Evolutionary conservation across 2,797 vertebrate genomes (phyloP).

Genomic region (Sebastes trivittatus): DNA sequence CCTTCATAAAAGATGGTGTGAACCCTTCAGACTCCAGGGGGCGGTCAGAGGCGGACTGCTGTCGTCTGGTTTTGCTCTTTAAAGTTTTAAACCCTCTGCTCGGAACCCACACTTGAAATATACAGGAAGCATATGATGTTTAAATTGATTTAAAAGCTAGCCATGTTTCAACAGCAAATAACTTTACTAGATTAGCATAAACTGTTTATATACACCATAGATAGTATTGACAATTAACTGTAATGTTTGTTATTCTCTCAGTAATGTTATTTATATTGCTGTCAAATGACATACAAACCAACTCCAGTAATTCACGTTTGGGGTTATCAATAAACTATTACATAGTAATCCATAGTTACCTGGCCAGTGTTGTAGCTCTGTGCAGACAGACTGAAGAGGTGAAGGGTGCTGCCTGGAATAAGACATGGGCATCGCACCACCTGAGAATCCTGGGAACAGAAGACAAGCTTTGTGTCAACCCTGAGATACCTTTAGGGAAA

Average conservation of each 20-base stretch:
- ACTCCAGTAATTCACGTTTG: not conserved
- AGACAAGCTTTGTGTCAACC: not conserved
- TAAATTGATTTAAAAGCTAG: not conserved
- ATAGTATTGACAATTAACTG: not conserved
- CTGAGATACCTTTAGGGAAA: not conserved
- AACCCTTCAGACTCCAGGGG: slow-evolving; percentile 84
- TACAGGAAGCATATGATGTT: not conserved
- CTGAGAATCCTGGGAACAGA: slow-evolving; percentile 82
- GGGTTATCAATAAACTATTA: not conserved
- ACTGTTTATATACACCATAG: no score
- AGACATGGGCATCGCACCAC: slow-evolving; percentile 67
- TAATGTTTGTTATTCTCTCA: not conserved
- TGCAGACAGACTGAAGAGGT: slow-evolving; percentile 84
- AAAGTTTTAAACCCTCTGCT: slow-evolving; percentile 94
- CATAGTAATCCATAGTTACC: slow-evolving; percentile 75
- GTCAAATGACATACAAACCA: not conserved
- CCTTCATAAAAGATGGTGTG: slow-evolving; percentile 93
- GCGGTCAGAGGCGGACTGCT: slow-evolving; percentile 85
- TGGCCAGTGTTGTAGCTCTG: slow-evolving; percentile 86
- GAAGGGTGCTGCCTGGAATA: slow-evolving; percentile 82
- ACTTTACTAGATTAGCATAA: not conserved
- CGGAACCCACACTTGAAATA: slow-evolving; percentile 84
- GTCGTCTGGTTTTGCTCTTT: slow-evolving; percentile 88
- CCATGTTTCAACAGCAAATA: not conserved
- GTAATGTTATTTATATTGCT: not conserved